Conservation (phyloP, 1,140 invertebrate genomes). For the Solen grandis region DNA sequence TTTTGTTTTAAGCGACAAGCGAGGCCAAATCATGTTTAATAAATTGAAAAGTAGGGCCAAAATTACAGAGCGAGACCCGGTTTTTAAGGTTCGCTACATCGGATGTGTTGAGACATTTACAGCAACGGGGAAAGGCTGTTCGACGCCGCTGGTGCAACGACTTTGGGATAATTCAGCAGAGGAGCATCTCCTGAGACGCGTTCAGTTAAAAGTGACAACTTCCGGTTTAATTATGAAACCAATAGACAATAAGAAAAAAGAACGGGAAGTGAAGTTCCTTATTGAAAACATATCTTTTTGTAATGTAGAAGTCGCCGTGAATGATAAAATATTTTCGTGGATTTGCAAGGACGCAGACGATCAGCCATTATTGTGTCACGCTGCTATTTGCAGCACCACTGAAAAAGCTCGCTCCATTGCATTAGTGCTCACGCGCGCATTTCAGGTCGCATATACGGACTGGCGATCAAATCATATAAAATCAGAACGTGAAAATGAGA, state of each 20-base stretch:
- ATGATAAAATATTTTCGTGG: slow-evolving; percentile 75
- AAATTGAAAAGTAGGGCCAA: slow-evolving; percentile 59
- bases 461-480: slow-evolving; percentile 62
- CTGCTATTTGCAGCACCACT: slow-evolving; percentile 68
- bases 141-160: slow-evolving; percentile 59
- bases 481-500: slow-evolving; percentile 4
- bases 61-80: slow-evolving; percentile 64
- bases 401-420: slow-evolving; percentile 74
- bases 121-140: slow-evolving; percentile 66
- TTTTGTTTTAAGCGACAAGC: too few relatives aligned
- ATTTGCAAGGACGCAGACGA: slow-evolving; percentile 60
- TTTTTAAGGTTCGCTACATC: slow-evolving; percentile 68
- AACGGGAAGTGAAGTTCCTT: slow-evolving; percentile 43
- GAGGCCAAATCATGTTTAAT: slow-evolving; percentile 67
- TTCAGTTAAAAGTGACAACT: slow-evolving; percentile 56
- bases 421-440: slow-evolving; percentile 71
- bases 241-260: slow-evolving; percentile 57
- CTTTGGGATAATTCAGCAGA: slow-evolving; percentile 68
- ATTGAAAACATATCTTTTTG: slow-evolving; percentile 73
- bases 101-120: slow-evolving; percentile 65
- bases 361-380: slow-evolving; percentile 65
- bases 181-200: slow-evolving; percentile 62
- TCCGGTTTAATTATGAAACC: slow-evolving; percentile 59
- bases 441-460: slow-evolving; percentile 72
- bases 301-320: slow-evolving; percentile 54